A percentile compares a stretch with the other conserved stretches of the same genome.
Evolutionary conservation across 2,113 vertebrate species (phyloP).

Genomic region (Fulmarus glacialis): DNA sequence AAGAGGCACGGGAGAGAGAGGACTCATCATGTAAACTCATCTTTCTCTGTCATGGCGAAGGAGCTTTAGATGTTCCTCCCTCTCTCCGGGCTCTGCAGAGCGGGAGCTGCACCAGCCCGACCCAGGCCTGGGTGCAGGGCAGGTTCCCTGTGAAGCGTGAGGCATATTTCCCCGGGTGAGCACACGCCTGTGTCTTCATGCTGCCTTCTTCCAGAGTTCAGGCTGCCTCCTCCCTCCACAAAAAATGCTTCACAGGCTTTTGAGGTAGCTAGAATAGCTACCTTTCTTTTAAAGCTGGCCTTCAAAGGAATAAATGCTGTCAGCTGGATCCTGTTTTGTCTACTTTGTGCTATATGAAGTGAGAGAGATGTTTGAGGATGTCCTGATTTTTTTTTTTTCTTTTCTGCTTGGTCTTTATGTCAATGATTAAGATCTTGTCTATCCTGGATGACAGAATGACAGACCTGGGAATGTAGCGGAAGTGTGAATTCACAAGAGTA

Average conservation of each 20-base stretch:
- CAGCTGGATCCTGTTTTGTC: background rate
- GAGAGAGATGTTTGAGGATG: background rate
- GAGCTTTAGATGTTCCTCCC: background rate
- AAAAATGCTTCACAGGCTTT: background rate
- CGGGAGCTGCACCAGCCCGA: fast-evolving
- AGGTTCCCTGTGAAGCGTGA: background rate
- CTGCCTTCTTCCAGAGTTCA: background rate
- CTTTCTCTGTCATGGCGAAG: fast-evolving
- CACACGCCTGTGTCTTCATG: background rate
- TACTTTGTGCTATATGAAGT: background rate
- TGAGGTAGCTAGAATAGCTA: background rate
- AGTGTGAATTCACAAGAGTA: background rate
- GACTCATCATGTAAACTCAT: background rate
- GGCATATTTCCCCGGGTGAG: background rate
- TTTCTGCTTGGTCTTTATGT: background rate
- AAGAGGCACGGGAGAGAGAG: background rate
- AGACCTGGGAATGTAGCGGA: background rate
- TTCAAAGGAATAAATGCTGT: background rate
- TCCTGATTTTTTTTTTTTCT: background rate
- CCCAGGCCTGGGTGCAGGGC: background rate
- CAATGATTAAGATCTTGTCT: background rate
- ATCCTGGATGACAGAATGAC: background rate
- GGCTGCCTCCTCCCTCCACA: background rate
- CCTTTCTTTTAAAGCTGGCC: background rate
- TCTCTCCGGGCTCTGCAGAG: background rate